Conservation (phyloP, 2,797 vertebrate genomes). For the Urophycis tenuis region DNA sequence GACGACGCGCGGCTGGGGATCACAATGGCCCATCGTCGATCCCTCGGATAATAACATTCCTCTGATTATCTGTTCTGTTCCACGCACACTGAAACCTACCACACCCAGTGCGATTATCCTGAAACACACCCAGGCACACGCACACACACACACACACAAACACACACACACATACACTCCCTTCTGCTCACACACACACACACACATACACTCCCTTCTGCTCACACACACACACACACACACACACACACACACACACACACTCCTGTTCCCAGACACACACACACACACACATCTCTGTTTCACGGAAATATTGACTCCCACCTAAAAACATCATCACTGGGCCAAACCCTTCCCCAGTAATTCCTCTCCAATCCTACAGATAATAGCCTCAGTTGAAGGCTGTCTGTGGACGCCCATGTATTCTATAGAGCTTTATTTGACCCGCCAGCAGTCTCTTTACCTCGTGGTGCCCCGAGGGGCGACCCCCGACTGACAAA, state of each 20-base stretch:
- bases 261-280: constrained; percentile 4
- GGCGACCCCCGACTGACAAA: constrained; percentile 36
- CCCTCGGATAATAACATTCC: constrained; percentile 44
- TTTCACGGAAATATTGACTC: constrained; percentile 33
- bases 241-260: constrained; percentile 25
- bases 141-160: constrained; percentile 21
- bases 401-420: not conserved
- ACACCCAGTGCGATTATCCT: not conserved
- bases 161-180: constrained; percentile 5
- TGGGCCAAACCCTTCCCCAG: constrained; percentile 43
- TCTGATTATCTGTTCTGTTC: constrained; percentile 29
- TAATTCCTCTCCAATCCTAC: constrained; percentile 47
- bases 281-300: constrained; percentile 20
- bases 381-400: constrained; percentile 33
- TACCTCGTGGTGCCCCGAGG: constrained; percentile 48
- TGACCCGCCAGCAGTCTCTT: constrained; percentile 51
- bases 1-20: constrained; percentile 46
- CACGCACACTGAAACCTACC: constrained; percentile 31
- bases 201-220: constrained; percentile 29
- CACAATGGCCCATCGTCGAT: constrained; percentile 53
- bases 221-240: not conserved
- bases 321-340: constrained; percentile 36
- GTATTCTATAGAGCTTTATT: constrained; percentile 14
- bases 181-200: constrained; percentile 13
- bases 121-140: constrained; percentile 12